Evolutionary conservation across 2,888 invertebrate species (phyloP), one percentile per base, ranked within the genome.

Genomic region (Hirtodrosophila confusa): DNA sequence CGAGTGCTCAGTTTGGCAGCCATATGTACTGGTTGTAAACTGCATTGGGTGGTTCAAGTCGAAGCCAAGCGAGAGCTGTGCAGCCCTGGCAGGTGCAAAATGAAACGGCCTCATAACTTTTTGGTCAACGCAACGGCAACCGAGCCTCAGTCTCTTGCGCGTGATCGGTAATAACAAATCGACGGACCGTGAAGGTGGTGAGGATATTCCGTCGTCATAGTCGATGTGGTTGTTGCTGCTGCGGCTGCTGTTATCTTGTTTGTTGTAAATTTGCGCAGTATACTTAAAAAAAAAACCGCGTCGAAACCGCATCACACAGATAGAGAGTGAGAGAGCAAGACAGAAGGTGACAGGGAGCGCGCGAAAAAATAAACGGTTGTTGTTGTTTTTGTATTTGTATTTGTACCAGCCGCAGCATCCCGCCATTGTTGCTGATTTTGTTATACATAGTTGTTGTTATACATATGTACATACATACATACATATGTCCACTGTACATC

Each of bases 171-270:
- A 69, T 70, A 72, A 72, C 72, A 72, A 77, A 71, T 79, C 70
- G 78, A 61, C 82, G 82, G 82, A 83, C 80, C 70, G 79, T 78
- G 83, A 78, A 87, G 86, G 83, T 80, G 87, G 56, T 78, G 82
- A 85, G 86, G 88, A 78, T 75, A 76, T 77, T 68, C 72, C 64
- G 69, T 65, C 69, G 80, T 62, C 66, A 57, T 61, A 53, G 69
- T 72, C 67, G 65, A 53, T 61, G 76, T 69, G 54, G 69, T 79
- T 69, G 62, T 64, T 69, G 64, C 23, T 73, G 65, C 49, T 71
- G 68, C 70, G 60, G 61, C 64, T 75, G 69, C 76, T 85, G 72
- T 61, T 84, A 70, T 78, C 73, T 78, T 61, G 57, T 43, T 65
- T 53, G 57, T 57, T 69, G 69, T 69, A 77, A 66, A 83, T 86